phyloP scores from a whole-genome alignment of 2,888 invertebrate species.

The Biston betularia region DNA sequence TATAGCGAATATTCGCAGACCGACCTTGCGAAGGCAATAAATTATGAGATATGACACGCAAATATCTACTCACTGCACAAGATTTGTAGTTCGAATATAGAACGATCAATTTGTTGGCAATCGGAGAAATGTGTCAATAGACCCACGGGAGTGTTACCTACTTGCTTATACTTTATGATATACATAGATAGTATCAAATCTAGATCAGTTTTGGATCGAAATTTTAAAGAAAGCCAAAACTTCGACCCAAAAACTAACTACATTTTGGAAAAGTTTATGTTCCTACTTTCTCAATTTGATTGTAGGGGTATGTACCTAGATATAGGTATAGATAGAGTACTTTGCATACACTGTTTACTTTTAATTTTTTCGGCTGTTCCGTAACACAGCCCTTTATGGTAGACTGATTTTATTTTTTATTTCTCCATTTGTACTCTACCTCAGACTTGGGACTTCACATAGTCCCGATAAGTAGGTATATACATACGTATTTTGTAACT shows the following conservation, averaged over 20 bases:
- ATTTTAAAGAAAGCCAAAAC: too few species aligned
- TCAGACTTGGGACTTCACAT: too few species aligned
- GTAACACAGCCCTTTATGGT: too few species aligned
- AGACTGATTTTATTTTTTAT: too few species aligned
- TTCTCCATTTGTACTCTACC: too few species aligned
- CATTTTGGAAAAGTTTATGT: not conserved
- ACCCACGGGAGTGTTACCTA: constrained; percentile 3
- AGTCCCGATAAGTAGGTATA: too few species aligned
- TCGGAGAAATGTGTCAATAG: constrained; percentile 38
- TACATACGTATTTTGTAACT: too few species aligned
- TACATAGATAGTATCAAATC: constrained; percentile 30
- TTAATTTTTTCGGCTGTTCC: too few species aligned
- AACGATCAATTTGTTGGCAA: constrained; percentile 57
- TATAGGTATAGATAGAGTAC: too few species aligned
- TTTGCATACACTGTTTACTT: too few species aligned
- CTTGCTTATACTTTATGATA: constrained; percentile 2
- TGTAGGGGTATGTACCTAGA: too few species aligned
- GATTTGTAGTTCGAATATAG: constrained; percentile 62
- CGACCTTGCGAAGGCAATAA: constrained; percentile 75
- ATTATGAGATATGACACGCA: constrained; percentile 77
- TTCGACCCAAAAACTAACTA: not conserved
- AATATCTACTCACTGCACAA: constrained; percentile 75
- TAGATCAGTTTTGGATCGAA: not conserved
- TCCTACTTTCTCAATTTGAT: not conserved
- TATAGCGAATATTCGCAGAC: constrained; percentile 45